These are phyloP conservation scores for Lethrus apterus DNA, from an alignment of 1,140 invertebrate species.

Conservation along the genomic window DNA sequence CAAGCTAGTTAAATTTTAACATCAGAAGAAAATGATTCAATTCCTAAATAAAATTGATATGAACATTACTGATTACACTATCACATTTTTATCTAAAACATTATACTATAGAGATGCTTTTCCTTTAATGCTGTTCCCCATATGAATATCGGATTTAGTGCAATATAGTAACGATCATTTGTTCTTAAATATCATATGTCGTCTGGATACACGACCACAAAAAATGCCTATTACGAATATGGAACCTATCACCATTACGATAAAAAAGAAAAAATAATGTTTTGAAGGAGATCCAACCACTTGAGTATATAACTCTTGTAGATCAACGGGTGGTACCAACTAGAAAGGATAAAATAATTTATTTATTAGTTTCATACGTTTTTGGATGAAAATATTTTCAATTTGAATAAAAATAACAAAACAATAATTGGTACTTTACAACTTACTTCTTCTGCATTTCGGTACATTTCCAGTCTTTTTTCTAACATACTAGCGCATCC, in stretches of 20 bases:
- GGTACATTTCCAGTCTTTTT: slow-evolving; percentile 82
- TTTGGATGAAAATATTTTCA: background rate
- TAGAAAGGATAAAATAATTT: slow-evolving; percentile 12
- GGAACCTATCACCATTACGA: slow-evolving; percentile 60
- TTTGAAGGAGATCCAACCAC: slow-evolving; percentile 64
- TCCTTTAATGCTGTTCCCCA: slow-evolving; percentile 8
- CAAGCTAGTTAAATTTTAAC: too few species aligned
- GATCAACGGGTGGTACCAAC: slow-evolving; percentile 49
- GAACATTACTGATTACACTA: too few species aligned
- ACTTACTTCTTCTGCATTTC: slow-evolving; percentile 71
- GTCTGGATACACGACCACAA: slow-evolving; percentile 69
- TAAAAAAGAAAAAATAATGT: slow-evolving; percentile 68
- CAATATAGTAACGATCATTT: slow-evolving; percentile 28
- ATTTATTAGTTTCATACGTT: background rate
- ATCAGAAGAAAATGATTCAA: too few species aligned
- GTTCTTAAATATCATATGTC: slow-evolving; percentile 40
- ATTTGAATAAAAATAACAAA: background rate
- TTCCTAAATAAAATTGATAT: too few species aligned
- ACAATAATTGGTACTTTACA: slow-evolving; percentile 4
- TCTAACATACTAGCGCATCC: slow-evolving; percentile 73
- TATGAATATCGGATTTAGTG: background rate
- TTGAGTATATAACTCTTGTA: slow-evolving; percentile 63
- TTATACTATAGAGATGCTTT: background rate
- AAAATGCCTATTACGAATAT: slow-evolving; percentile 77
- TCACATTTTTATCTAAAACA: too few species aligned